Evolutionary conservation across 2,888 invertebrate species (phyloP).

Genomic region (Conchocele bisecta): DNA sequence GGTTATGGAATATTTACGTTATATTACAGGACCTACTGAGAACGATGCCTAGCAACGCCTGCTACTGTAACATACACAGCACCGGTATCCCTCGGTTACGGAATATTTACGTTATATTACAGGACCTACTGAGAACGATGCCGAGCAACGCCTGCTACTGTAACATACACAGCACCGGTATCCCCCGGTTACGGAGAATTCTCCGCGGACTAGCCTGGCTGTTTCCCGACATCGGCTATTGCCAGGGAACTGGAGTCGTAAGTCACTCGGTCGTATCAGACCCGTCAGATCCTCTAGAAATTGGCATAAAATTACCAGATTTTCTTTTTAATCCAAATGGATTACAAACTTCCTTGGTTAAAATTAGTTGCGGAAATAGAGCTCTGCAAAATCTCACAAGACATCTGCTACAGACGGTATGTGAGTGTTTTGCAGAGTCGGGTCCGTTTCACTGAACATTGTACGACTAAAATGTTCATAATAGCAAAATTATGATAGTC

Average conservation of each 20-base stretch:
- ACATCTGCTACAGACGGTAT: too few relatives aligned
- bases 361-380: too few relatives aligned
- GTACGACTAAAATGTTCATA: too few relatives aligned
- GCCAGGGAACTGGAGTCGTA: constrained; percentile 87
- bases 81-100: constrained; percentile 95
- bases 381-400: too few relatives aligned
- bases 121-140: constrained; percentile 95
- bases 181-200: constrained; percentile 94
- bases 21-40: constrained; percentile 90
- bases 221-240: constrained; percentile 87
- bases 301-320: too few relatives aligned
- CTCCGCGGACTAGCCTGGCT: constrained; percentile 96
- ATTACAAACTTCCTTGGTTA: too few relatives aligned
- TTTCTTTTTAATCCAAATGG: too few relatives aligned
- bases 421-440: too few relatives aligned
- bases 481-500: too few relatives aligned
- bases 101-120: constrained; percentile 23
- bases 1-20: constrained; percentile 86
- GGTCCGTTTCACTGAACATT: too few relatives aligned
- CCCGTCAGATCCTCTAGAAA: too few relatives aligned
- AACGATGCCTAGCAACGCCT: constrained; percentile 98
- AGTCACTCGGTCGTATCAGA: too few relatives aligned
- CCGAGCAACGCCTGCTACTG: constrained; percentile 99
- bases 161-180: constrained; percentile 93
- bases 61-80: constrained; percentile 95